Conservation (phyloP, 2,113 vertebrate species). For the Cettia cetti region DNA sequence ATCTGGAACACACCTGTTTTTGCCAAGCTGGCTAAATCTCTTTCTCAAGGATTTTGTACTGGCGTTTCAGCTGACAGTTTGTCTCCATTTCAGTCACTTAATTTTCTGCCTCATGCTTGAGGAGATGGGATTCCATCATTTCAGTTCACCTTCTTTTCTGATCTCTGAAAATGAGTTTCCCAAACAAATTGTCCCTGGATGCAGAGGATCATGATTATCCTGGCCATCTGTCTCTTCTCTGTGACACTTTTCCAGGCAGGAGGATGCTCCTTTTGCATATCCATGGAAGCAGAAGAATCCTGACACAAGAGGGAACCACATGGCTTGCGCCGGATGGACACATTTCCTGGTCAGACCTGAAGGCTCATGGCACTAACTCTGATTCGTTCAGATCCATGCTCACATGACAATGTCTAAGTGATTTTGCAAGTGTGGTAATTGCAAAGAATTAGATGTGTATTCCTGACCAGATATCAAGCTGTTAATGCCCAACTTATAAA, state of each 20-base stretch:
- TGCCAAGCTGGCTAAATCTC: constrained; percentile 12
- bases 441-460: background rate
- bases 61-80: background rate
- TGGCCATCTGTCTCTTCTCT: background rate
- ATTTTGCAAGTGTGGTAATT: background rate
- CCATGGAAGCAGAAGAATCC: background rate
- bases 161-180: background rate
- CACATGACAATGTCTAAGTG: background rate
- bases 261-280: background rate
- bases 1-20: constrained; percentile 31
- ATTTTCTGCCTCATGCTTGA: background rate
- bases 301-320: background rate
- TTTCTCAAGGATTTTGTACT: background rate
- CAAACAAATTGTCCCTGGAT: background rate
- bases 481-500: background rate
- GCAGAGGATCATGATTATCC: background rate
- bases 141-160: background rate
- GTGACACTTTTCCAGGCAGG: background rate
- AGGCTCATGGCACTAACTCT: background rate
- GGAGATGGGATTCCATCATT: background rate
- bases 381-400: background rate
- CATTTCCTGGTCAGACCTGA: background rate
- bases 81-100: background rate
- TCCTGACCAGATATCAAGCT: background rate
- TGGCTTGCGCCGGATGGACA: background rate